These are phyloP conservation scores for Cenopis cana DNA, from an alignment of 2,888 invertebrate genomes.

Conservation along the genomic window DNA sequence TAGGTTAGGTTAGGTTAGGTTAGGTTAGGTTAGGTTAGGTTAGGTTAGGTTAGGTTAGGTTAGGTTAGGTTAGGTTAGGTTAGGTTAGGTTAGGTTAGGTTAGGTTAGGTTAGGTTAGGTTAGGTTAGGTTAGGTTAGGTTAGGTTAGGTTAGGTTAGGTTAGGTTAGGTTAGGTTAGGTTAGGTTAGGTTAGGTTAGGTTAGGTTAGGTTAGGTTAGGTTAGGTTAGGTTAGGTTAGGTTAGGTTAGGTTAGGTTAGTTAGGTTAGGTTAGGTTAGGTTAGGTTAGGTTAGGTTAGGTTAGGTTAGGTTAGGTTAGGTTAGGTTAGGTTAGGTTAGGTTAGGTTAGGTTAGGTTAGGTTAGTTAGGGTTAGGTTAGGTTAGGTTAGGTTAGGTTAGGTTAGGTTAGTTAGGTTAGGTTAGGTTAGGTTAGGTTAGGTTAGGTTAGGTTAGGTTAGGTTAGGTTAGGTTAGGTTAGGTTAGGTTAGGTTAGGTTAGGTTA, in stretches of 20 bases:
- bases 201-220: conserved; percentile 15
- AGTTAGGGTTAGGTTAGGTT: conserved; percentile 14
- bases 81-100: conserved; percentile 11
- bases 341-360: conserved; percentile 18
- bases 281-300: conserved; percentile 18
- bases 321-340: conserved; percentile 18
- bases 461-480: conserved; percentile 18
- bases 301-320: conserved; percentile 18
- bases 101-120: conserved; percentile 11
- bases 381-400: conserved; percentile 18
- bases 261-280: conserved; percentile 18
- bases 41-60: conserved; percentile 11
- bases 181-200: conserved; percentile 15
- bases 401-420: conserved; percentile 18
- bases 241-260: conserved; percentile 15
- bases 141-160: no score
- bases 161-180: conserved; percentile 15
- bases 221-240: conserved; percentile 15
- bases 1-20: conserved; percentile 11
- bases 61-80: conserved; percentile 11
- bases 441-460: conserved; percentile 18
- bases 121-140: conserved; percentile 6
- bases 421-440: conserved; percentile 18
- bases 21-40: conserved; percentile 11
- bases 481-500: conserved; percentile 18